Percentiles rank a stretch among this genome's conserved stretches.
Conservation (phyloP, 2,888 invertebrate species). For the Chironomus tentans region DNA sequence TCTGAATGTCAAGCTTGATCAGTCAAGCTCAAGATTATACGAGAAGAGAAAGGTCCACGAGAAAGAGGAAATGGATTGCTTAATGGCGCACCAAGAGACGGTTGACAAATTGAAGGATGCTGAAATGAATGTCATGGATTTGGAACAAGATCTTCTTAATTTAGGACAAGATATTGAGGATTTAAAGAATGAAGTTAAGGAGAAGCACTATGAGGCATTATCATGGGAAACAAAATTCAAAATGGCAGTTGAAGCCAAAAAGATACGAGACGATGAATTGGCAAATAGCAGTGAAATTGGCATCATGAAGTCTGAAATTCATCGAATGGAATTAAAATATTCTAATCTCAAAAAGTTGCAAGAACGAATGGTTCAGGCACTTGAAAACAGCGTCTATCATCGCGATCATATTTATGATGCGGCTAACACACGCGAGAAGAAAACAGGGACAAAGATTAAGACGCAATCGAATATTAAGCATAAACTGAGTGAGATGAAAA, state of each 20-base stretch:
- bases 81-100: conserved; percentile 46
- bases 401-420: conserved; percentile 54
- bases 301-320: conserved; percentile 70
- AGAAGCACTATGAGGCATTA: conserved; percentile 58
- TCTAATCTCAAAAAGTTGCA: conserved; percentile 39
- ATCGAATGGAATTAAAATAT: conserved; percentile 63
- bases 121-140: conserved; percentile 55
- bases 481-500: conserved; percentile 50
- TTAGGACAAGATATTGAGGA: conserved; percentile 57
- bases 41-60: conserved; percentile 47
- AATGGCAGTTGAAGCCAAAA: conserved; percentile 61
- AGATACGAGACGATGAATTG: conserved; percentile 55
- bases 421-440: conserved; percentile 49
- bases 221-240: conserved; percentile 76
- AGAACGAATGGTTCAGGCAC: conserved; percentile 47
- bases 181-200: conserved; percentile 47
- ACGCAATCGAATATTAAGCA: conserved; percentile 46
- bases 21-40: conserved; percentile 49
- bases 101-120: conserved; percentile 50
- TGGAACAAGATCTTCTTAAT: conserved; percentile 58
- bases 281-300: conserved; percentile 61
- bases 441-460: conserved; percentile 42
- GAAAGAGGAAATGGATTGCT: conserved; percentile 48
- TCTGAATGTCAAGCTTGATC: conserved; percentile 51
- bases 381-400: conserved; percentile 55